Conservation (phyloP, 2,888 invertebrate genomes). For the Dascillus cervinus region DNA sequence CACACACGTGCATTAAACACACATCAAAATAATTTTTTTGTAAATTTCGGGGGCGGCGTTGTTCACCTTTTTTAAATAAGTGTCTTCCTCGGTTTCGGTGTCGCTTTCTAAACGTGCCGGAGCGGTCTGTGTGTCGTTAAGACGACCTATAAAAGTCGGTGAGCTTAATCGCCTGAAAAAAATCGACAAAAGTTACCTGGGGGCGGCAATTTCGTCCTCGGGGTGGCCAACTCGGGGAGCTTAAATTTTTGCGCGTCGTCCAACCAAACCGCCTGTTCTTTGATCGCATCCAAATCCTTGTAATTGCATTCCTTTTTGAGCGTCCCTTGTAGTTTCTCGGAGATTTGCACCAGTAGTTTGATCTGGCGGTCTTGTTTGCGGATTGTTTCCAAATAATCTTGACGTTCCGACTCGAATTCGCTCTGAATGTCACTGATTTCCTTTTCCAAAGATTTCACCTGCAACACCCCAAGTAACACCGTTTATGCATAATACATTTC, state of each 20-base stretch:
- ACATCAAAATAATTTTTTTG: no score
- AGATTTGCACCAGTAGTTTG: slow-evolving; percentile 57
- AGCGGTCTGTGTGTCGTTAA: slow-evolving; percentile 40
- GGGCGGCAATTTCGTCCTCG: slow-evolving; percentile 61
- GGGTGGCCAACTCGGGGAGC: slow-evolving; percentile 58
- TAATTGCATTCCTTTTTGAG: slow-evolving; percentile 69
- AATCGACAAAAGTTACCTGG: slow-evolving; percentile 49
- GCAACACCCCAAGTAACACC: background rate
- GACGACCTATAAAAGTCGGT: slow-evolving; percentile 19
- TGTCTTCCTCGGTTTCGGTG: no score
- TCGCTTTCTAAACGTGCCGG: slow-evolving; percentile 37
- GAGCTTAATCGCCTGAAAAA: no score
- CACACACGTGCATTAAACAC: slow-evolving; percentile 31
- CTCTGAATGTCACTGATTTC: slow-evolving; percentile 71
- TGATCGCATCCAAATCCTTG: slow-evolving; percentile 62
- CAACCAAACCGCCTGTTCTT: slow-evolving; percentile 63
- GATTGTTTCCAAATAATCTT: slow-evolving; percentile 78
- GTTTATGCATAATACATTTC: background rate
- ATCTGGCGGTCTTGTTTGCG: slow-evolving; percentile 63
- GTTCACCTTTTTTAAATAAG: slow-evolving; percentile 21
- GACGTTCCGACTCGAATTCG: slow-evolving; percentile 73
- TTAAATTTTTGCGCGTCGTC: slow-evolving; percentile 65
- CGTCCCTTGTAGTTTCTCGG: slow-evolving; percentile 59
- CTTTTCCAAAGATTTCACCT: slow-evolving; percentile 58
- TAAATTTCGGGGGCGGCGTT: no score